Base-by-base conservation (phyloP, 2,888 invertebrate species). In the Idaea biselata region DNA sequence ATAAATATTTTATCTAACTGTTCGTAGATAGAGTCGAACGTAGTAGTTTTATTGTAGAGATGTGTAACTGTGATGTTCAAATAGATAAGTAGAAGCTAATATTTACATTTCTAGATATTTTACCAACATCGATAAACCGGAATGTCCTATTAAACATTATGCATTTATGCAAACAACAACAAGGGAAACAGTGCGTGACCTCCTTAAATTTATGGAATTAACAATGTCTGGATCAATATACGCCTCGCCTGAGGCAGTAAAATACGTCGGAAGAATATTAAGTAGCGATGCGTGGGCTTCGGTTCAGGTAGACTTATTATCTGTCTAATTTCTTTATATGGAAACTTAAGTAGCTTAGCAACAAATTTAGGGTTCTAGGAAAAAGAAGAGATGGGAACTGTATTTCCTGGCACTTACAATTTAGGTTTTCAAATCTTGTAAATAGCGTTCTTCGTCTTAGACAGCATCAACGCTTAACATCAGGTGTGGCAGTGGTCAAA, bases 251-350 rank as follows among this genome's bases (percentile, higher is more conserved):
- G 59, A 69, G 71, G 72, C 76, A 76, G 74, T 78, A 71, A 70
- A 76, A 70, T 68, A 74, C 79, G 70, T 58, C 63, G 63, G 58
- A 69, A 70, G 80, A 77, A 80, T 80, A 73, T 71, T 54, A 73
- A 80, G 74, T 75, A 63, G 74, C 66, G 62, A 62, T 68, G 62
- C 64, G 61, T 66, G 66, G 63, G 60, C 63, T 65, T 65, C 59
- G 67, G 61, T 60, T 57, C 71, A 69, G 68, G 68, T 71, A 72
- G 62, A 67, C 69, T 66, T 68, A 70, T 67, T 72, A 66, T 60
- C 56, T 67, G 63, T 71, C 58, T 56, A 59, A 58, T 62, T 69
- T 61, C 60, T 67, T 66, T 68, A 59, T 55, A 67, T 68, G 67
- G 69, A 68, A 66, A 7, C 7, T 44, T 44, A 44, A 18, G 56